Percentiles rank a stretch among this genome's conserved stretches.
These are phyloP conservation scores for Psittacus erithacus DNA, from an alignment of 2,113 vertebrate species.

Conservation along the genomic window DNA sequence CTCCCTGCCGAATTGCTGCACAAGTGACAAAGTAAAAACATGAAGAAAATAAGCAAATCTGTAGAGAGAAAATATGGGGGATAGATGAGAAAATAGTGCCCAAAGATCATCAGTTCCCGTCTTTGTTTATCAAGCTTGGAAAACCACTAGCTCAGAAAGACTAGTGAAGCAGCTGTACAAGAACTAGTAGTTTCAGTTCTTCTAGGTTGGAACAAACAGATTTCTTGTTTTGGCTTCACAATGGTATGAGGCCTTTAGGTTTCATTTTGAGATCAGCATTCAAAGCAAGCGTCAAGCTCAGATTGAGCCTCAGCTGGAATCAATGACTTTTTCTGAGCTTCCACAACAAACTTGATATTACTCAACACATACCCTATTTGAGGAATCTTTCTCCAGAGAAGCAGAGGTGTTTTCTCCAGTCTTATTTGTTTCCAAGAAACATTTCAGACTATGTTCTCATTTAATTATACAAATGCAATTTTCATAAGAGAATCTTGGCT, in stretches of 20 bases:
- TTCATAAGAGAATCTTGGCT: not conserved
- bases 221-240: not conserved
- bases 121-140: not conserved
- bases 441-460: not conserved
- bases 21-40: not conserved
- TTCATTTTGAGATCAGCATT: slow-evolving; percentile 8
- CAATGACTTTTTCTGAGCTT: not conserved
- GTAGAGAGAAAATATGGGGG: not conserved
- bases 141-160: not conserved
- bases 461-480: not conserved
- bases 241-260: not conserved
- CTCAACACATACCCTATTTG: not conserved
- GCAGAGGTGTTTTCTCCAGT: not conserved
- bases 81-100: not conserved
- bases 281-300: not conserved
- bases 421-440: not conserved
- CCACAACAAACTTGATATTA: not conserved
- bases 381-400: not conserved
- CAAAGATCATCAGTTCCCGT: not conserved
- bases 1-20: not conserved
- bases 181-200: not conserved
- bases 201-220: not conserved
- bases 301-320: not conserved
- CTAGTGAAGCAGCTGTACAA: not conserved
- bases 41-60: not conserved